Conservation (phyloP, 2,113 vertebrate genomes). For the Eulemur rufifrons region DNA sequence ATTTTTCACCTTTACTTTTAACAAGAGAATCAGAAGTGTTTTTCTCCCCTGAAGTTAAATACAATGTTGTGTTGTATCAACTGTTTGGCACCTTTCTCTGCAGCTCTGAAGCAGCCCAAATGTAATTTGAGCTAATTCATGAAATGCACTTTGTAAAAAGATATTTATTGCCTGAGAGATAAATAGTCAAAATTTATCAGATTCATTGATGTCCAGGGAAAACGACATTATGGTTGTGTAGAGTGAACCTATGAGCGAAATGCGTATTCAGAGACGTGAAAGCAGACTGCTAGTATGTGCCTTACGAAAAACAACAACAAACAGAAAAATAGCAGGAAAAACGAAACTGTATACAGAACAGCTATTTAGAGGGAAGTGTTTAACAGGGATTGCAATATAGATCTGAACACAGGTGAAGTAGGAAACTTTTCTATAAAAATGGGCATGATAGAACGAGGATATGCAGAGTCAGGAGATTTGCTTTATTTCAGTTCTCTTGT, state of each 20-base stretch:
- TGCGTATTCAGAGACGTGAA: slow-evolving; percentile 61
- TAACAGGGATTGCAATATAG: neutral
- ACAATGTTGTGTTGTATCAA: slow-evolving; percentile 77
- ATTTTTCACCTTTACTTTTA: slow-evolving; percentile 81
- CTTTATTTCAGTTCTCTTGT: neutral
- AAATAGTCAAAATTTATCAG: slow-evolving; percentile 85
- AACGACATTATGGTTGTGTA: slow-evolving; percentile 71
- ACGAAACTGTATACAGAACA: neutral
- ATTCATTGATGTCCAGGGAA: slow-evolving; percentile 81
- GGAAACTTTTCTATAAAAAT: neutral
- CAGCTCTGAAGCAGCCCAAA: slow-evolving; percentile 78
- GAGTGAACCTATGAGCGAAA: slow-evolving; percentile 69
- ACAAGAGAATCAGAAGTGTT: slow-evolving; percentile 83
- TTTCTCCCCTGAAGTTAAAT: slow-evolving; percentile 85
- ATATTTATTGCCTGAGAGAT: slow-evolving; percentile 83
- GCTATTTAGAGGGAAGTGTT: neutral
- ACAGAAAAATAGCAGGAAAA: neutral
- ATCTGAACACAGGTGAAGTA: rapidly evolving
- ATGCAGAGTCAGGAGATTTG: neutral
- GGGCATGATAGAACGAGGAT: neutral
- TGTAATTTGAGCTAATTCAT: slow-evolving; percentile 85
- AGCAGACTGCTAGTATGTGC: rapidly evolving
- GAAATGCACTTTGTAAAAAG: slow-evolving; percentile 80
- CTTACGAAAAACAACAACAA: neutral
- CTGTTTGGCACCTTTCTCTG: slow-evolving; percentile 74